phyloP scores from a whole-genome alignment of 2,797 vertebrate species.

The Spatula clypeata region DNA sequence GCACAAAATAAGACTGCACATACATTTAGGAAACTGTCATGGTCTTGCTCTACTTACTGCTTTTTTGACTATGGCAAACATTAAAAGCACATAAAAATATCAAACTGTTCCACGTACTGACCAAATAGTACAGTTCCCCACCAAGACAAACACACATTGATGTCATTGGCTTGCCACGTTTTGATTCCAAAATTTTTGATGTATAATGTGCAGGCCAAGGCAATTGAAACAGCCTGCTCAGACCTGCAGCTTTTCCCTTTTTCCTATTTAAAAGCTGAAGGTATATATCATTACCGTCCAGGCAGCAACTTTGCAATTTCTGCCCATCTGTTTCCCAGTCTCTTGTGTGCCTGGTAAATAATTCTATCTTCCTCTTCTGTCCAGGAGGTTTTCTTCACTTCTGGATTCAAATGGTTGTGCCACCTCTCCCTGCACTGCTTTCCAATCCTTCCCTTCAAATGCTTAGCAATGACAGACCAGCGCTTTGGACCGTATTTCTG shows the following conservation, averaged over 20 bases:
- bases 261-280: constrained; percentile 67
- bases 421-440: constrained; percentile 99
- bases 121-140: neutral
- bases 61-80: neutral
- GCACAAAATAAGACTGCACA: neutral
- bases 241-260: constrained; percentile 35
- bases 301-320: constrained; percentile 99
- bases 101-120: neutral
- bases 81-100: constrained; percentile 39
- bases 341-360: constrained; percentile 99
- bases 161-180: constrained; percentile 31
- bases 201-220: constrained; percentile 14
- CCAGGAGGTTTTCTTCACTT: constrained; percentile 99
- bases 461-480: constrained; percentile 99
- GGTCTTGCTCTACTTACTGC: neutral
- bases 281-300: constrained; percentile 90
- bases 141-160: neutral
- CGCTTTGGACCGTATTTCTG: constrained; percentile 99
- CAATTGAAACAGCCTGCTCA: constrained; percentile 37
- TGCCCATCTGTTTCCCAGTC: constrained; percentile 99
- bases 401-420: constrained; percentile 99
- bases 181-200: neutral
- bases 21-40: neutral
- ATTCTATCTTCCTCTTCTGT: constrained; percentile 99
- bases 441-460: constrained; percentile 98